Evolutionary conservation across 2,888 invertebrate genomes (phyloP), one percentile per base, ranked within the genome.

Genomic region (Phaonia tiefii): DNA sequence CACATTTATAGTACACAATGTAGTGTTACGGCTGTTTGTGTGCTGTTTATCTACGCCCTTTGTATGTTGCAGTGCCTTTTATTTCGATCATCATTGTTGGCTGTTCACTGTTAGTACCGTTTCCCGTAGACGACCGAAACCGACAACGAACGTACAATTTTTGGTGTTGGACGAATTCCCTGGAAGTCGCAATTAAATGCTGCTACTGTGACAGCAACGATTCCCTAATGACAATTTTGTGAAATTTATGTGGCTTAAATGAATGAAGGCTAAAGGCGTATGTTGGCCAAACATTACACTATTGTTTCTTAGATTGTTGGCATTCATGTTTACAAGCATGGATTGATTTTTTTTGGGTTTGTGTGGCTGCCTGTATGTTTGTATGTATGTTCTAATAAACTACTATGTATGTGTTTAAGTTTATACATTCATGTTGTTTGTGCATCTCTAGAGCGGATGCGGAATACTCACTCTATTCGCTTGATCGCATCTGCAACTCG

Each of bases 221-320:
- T 88, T 86, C 86, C 88, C 87, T 86, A 87, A 86, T 85, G 87
- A 87, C 85, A 86, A 84, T 88, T 31, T 31, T 8, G 31, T 31
- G 8, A 31, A 31, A 31, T 31, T 87, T 87, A 87, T 87, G 87
- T 86, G 86, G 85, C 87, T 88, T 86, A 87, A 88, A 86, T 86
- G 84, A 80, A n/a, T 67, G 77, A 70, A 46, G 79, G 72, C 75
- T 78, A 80, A 78, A 73, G 73, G 20, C 42, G n/a, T n/a, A n/a
- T 22, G 42, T 42, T 63, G 63, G 63, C 22, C 42, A 63, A 63
- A 63, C 63, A 63, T 63, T 42, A 63, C 63, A 63, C 63, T 42
- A 63, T 63, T 63, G 63, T 66, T 15, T 44, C n/a, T n/a, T n/a
- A n/a, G n/a, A n/a, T n/a, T n/a, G n/a, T n/a, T n/a, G 20, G 37